A percentile compares a stretch with the other conserved stretches of the same genome.
These are phyloP conservation scores for Pachyseris speciosa DNA, from an alignment of 64 coral and sea anemone species.

Conservation along the genomic window DNA sequence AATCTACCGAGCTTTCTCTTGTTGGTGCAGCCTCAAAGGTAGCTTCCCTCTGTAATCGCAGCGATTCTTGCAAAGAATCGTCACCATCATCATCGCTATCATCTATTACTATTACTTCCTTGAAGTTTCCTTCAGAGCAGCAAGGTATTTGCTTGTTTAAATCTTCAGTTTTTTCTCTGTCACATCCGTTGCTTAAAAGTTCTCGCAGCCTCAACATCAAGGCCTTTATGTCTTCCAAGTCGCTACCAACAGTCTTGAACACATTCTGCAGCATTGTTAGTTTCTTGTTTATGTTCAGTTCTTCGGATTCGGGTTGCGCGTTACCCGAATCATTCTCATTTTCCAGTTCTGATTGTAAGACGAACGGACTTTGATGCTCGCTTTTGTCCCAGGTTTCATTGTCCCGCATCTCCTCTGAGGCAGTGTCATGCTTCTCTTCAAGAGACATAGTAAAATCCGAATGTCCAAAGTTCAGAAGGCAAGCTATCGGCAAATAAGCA, in stretches of 20 bases:
- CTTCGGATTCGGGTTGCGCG: not conserved
- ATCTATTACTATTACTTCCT: not conserved
- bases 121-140: not conserved
- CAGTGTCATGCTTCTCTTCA: not conserved
- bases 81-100: not conserved
- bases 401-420: not conserved
- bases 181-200: not conserved
- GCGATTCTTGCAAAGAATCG: not conserved
- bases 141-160: not conserved
- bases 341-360: not conserved
- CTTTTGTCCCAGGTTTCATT: not conserved
- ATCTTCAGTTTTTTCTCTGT: not conserved
- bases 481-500: not conserved
- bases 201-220: conserved; percentile 7
- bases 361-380: not conserved
- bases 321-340: not conserved
- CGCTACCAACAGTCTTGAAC: conserved; percentile 12
- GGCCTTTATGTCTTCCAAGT: conserved; percentile 13
- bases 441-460: too few relatives aligned
- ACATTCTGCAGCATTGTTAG: not conserved
- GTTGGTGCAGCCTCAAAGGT: not conserved
- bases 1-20: not conserved
- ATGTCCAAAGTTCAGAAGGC: not conserved
- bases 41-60: not conserved
- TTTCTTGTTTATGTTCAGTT: not conserved